Conservation (phyloP, 2,888 invertebrate species). For the Drosophila meridionalis region DNA sequence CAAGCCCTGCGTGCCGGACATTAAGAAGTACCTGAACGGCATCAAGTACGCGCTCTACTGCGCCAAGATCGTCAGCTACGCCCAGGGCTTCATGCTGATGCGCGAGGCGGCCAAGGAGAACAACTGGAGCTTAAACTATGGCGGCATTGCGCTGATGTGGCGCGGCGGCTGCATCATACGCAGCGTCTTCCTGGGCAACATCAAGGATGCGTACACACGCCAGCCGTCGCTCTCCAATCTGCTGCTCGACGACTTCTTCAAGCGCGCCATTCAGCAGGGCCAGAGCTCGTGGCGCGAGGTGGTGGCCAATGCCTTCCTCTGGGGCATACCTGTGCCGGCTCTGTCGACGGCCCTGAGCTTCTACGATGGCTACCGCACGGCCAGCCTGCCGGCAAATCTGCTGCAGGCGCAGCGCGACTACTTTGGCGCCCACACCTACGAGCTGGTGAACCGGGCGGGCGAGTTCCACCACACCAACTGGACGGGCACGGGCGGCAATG, state of each 20-base stretch:
- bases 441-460: conserved; percentile 93
- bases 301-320: conserved; percentile 89
- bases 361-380: conserved; percentile 97
- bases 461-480: conserved; percentile 98
- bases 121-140: conserved; percentile 98
- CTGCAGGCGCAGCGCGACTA: conserved; percentile 99
- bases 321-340: conserved; percentile 97
- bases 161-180: conserved; percentile 97
- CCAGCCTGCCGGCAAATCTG: conserved; percentile 95
- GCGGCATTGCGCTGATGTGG: conserved; percentile 99
- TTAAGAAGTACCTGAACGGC: conserved; percentile 92
- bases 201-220: conserved; percentile 96
- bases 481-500: conserved; percentile 99
- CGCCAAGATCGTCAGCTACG: conserved; percentile 99
- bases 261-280: conserved; percentile 91
- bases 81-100: conserved; percentile 98
- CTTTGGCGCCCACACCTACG: conserved; percentile 99
- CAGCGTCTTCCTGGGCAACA: conserved; percentile 94
- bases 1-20: conserved; percentile 89
- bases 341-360: conserved; percentile 97
- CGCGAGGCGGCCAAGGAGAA: conserved; percentile 96
- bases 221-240: conserved; percentile 94
- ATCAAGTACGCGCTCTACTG: conserved; percentile 97
- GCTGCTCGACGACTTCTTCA: conserved; percentile 96
- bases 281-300: conserved; percentile 95